Evolutionary conservation across 2,888 invertebrate species (phyloP).

Genomic region (Tipula vernalis): DNA sequence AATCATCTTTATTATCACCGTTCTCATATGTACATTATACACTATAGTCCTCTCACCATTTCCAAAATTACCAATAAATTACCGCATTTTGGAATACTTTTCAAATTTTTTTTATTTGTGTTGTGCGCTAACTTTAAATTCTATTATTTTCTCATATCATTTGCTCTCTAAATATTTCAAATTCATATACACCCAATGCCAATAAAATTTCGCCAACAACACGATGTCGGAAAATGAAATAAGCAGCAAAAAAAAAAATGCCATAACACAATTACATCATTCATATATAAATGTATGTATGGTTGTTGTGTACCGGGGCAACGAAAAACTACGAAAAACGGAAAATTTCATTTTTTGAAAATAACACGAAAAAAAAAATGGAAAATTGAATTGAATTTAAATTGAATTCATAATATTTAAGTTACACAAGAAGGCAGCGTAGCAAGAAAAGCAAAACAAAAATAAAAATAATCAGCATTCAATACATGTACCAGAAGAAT

Average conservation of each 20-base stretch:
- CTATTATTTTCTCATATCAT: not conserved
- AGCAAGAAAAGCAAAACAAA: not conserved
- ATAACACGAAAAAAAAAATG: not conserved
- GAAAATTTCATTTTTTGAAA: not conserved
- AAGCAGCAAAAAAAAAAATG: not conserved
- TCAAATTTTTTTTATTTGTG: not conserved
- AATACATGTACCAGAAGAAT: not conserved
- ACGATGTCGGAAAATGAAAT: not conserved
- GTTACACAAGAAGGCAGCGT: not conserved
- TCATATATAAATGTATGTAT: not conserved
- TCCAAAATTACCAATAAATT: not conserved
- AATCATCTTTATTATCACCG: not conserved
- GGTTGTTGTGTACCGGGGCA: not conserved
- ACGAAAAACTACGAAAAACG: not conserved
- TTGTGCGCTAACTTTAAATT: not conserved
- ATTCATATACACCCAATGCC: not conserved
- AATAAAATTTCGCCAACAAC: not conserved
- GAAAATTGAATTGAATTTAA: constrained; percentile 4
- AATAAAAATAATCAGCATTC: not conserved
- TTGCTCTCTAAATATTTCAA: not conserved
- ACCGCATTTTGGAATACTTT: not conserved
- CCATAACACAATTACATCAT: not conserved
- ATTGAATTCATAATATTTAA: not conserved
- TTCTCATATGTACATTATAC: not conserved
- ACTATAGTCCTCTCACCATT: not conserved